phyloP scores from a whole-genome alignment of 2,797 vertebrate genomes.

The Basileuterus tristriatus region DNA sequence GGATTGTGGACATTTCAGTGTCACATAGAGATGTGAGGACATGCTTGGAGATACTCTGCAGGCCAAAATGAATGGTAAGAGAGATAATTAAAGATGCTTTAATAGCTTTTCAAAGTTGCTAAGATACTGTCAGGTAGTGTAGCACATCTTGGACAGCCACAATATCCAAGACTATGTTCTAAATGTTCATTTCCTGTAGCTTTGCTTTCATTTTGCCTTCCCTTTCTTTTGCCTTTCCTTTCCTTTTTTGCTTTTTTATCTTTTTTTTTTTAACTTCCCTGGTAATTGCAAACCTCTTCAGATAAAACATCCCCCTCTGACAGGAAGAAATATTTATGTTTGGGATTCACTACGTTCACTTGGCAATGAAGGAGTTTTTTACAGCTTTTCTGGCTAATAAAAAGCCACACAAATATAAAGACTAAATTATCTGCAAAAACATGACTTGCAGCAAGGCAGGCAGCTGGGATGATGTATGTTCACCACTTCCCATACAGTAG shows the following conservation, averaged over 20 bases:
- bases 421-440: background rate
- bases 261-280: background rate
- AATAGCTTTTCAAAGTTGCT: conserved; percentile 57
- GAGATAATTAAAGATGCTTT: conserved; percentile 42
- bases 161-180: background rate
- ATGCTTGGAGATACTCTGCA: background rate
- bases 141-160: background rate
- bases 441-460: background rate
- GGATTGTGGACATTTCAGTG: background rate
- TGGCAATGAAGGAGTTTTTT: background rate
- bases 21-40: background rate
- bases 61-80: background rate
- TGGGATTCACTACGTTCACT: background rate
- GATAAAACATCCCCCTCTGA: conserved; percentile 7
- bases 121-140: background rate
- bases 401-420: conserved; percentile 1
- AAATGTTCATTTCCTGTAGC: background rate
- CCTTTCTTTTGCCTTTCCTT: background rate
- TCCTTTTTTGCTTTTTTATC: too few species aligned
- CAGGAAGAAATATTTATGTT: conserved; percentile 3
- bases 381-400: conserved; percentile 28
- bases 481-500: background rate
- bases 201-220: background rate
- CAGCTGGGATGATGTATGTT: background rate
- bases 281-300: conserved; percentile 1